Conservation (phyloP, 1,140 invertebrate species). For the Platyura marginata region DNA sequence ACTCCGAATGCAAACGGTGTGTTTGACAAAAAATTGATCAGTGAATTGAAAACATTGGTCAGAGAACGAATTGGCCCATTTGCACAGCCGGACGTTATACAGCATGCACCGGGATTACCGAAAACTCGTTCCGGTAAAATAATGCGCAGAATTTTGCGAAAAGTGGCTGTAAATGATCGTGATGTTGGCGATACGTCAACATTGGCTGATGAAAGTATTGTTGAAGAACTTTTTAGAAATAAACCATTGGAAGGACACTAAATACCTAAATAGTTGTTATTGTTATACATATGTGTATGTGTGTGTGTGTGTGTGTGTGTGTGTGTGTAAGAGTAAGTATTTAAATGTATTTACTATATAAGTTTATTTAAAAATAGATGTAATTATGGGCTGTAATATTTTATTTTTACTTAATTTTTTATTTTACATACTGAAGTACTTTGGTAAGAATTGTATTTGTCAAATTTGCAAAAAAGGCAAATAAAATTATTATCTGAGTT, state of each 20-base stretch:
- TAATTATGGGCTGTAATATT: too few species aligned
- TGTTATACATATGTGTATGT: too few species aligned
- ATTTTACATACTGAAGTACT: too few species aligned
- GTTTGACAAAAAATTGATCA: conserved; percentile 49
- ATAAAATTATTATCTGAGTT: too few species aligned
- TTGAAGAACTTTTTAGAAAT: conserved; percentile 59
- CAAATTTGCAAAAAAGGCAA: too few species aligned
- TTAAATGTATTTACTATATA: too few species aligned
- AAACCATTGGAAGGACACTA: conserved; percentile 26
- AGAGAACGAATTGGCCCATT: conserved; percentile 89
- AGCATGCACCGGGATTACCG: conserved; percentile 78
- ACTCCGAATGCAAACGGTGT: conserved; percentile 59
- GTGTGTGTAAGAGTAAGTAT: too few species aligned
- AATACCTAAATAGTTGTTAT: background rate
- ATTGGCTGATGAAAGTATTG: conserved; percentile 70
- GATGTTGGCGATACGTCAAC: conserved; percentile 89
- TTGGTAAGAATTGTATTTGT: too few species aligned
- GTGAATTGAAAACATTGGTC: conserved; percentile 66
- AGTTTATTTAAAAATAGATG: too few species aligned
- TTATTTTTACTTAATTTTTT: too few species aligned
- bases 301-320: too few species aligned
- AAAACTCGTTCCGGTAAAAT: conserved; percentile 98
- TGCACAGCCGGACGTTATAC: conserved; percentile 86
- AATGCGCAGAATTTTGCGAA: conserved; percentile 84
- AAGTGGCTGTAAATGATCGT: conserved; percentile 73